phyloP scores from a whole-genome alignment of 2,797 vertebrate genomes.

The Crocidura indochinensis region DNA sequence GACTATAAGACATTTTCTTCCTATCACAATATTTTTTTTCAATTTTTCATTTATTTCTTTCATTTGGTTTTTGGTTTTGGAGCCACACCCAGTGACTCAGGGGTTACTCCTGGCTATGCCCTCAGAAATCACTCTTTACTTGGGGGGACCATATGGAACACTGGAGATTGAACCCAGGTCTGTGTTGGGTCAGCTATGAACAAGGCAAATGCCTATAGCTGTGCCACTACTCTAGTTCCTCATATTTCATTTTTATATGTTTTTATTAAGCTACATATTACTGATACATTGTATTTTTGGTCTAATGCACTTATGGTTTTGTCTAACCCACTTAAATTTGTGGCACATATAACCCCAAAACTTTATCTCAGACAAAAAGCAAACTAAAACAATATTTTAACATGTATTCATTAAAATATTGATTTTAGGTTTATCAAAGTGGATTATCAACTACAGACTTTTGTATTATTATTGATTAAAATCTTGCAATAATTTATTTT shows the following conservation, averaged over 20 bases:
- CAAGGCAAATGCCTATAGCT: no score
- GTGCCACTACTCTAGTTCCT: no score
- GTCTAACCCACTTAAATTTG: background rate
- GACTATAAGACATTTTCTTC: background rate
- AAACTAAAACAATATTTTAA: background rate
- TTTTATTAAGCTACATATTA: background rate
- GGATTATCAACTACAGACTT: background rate
- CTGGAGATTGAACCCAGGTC: no score
- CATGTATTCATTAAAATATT: background rate
- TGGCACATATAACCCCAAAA: background rate
- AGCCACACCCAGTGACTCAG: no score
- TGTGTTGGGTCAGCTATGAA: no score
- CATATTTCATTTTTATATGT: background rate
- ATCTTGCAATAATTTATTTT: background rate
- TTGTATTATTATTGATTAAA: background rate
- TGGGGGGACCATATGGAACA: no score
- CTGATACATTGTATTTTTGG: slow-evolving; percentile 25
- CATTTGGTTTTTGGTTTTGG: no score
- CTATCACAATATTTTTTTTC: background rate
- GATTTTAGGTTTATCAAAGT: slow-evolving; percentile 13
- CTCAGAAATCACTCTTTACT: no score
- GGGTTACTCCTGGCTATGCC: no score
- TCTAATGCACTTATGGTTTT: background rate
- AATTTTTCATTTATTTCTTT: no score
- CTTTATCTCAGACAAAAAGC: background rate